phyloP scores from a whole-genome alignment of 2,113 vertebrate genomes.

The Mastomys coucha region DNA sequence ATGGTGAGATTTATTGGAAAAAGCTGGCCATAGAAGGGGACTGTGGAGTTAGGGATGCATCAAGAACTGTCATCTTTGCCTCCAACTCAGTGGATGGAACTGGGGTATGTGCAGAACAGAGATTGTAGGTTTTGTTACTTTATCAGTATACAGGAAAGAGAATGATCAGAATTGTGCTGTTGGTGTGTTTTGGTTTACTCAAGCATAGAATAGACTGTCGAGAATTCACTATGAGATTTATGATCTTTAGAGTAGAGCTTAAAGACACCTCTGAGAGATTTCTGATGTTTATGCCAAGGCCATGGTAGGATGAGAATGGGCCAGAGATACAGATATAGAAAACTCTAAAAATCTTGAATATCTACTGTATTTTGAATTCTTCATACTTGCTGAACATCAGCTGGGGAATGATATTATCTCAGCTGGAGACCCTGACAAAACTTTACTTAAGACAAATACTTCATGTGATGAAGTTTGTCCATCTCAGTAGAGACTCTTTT shows the following conservation, averaged over 20 bases:
- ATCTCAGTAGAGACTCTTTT: not conserved
- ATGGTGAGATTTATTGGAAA: not conserved
- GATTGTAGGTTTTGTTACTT: not conserved
- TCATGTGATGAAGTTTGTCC: not conserved
- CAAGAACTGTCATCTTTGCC: not conserved
- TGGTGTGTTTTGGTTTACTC: not conserved
- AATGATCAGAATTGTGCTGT: not conserved
- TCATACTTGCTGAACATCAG: not conserved
- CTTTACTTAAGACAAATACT: not conserved
- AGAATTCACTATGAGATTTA: not conserved
- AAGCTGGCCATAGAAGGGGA: not conserved
- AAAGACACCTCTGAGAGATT: not conserved
- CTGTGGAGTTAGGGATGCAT: not conserved
- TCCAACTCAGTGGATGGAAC: not conserved
- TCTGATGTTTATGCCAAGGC: not conserved
- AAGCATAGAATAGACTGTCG: not conserved
- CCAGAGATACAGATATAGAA: not conserved
- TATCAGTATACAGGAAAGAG: not conserved
- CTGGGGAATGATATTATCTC: not conserved
- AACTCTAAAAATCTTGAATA: not conserved
- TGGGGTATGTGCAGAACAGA: not conserved
- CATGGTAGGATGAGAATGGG: not conserved
- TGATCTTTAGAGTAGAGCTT: slow-evolving; percentile 4
- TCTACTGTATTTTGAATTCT: not conserved
- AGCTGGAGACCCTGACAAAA: not conserved